phyloP scores from a whole-genome alignment of 2,113 vertebrate genomes.

The Furnarius figulus region DNA sequence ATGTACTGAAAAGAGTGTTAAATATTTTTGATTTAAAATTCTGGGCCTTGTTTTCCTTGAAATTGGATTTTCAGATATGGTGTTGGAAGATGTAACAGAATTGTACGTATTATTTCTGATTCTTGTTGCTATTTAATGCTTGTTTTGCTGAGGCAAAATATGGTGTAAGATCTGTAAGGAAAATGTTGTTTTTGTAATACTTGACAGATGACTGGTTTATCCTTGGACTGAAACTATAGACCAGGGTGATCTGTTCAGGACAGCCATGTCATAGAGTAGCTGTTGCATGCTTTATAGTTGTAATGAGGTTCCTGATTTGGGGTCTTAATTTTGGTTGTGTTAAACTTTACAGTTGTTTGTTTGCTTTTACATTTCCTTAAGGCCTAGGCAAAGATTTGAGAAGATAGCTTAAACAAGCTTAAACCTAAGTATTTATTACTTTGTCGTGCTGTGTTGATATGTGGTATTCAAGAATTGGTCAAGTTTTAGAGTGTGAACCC shows the following conservation, averaged over 20 bases:
- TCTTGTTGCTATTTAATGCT: not conserved
- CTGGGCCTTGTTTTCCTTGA: conserved; percentile 72
- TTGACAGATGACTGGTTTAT: not conserved
- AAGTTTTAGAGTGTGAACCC: not conserved
- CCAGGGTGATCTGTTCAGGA: not conserved
- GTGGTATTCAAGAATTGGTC: not conserved
- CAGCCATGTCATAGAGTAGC: not conserved
- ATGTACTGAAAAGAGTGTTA: not conserved
- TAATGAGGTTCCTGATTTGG: not conserved
- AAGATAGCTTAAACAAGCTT: not conserved
- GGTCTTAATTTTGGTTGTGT: not conserved
- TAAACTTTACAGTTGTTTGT: not conserved
- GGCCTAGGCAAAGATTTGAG: not conserved
- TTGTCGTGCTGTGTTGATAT: not conserved
- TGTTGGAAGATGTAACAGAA: conserved; percentile 95
- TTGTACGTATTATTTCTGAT: conserved; percentile 84
- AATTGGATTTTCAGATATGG: conserved; percentile 85
- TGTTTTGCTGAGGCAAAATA: not conserved
- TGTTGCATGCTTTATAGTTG: not conserved
- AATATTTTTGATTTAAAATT: not conserved
- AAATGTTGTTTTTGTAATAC: accelerated
- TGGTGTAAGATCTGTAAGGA: not conserved
- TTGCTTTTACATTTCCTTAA: not conserved
- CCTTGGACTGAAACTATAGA: not conserved
- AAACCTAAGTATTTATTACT: not conserved